Percentiles rank a stretch among this genome's conserved stretches.
Evolutionary conservation across 2,888 invertebrate species (phyloP).

Genomic region (Calephelis perditalis): DNA sequence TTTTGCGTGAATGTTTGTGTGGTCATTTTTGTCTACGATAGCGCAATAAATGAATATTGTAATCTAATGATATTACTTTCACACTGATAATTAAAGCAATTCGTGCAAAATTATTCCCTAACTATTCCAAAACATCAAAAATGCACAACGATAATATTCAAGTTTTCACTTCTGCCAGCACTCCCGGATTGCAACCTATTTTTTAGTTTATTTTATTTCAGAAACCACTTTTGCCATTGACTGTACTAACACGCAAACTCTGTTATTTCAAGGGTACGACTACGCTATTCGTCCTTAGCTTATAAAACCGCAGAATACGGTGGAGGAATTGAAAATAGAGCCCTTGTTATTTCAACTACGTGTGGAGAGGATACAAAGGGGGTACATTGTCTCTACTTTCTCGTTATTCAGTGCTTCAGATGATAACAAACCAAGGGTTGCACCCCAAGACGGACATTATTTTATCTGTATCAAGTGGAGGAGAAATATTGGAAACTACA

Average conservation of each 20-base stretch:
- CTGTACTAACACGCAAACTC: constrained; percentile 5
- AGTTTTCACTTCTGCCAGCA: too few relatives aligned
- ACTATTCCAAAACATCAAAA: too few relatives aligned
- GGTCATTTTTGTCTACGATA: too few relatives aligned
- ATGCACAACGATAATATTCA: too few relatives aligned
- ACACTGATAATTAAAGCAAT: too few relatives aligned
- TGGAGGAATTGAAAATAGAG: constrained; percentile 65
- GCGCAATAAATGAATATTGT: too few relatives aligned
- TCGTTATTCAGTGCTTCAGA: constrained; percentile 68
- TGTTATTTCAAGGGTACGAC: constrained; percentile 10
- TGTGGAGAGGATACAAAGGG: constrained; percentile 69
- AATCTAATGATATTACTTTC: too few relatives aligned
- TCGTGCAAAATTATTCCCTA: too few relatives aligned
- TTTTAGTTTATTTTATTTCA: too few relatives aligned
- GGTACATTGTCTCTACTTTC: constrained; percentile 60
- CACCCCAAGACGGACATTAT: constrained; percentile 37
- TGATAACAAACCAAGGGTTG: constrained; percentile 65
- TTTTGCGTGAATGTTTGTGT: too few relatives aligned
- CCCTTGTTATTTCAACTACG: constrained; percentile 74
- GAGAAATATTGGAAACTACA: constrained; percentile 22
- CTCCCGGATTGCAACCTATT: too few relatives aligned
- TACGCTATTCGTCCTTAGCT: constrained; percentile 13
- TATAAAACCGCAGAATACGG: constrained; percentile 19
- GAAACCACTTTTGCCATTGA: not conserved
- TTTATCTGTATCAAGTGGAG: constrained; percentile 35